Evolutionary conservation across 2,113 vertebrate species (phyloP).

Genomic region (Stigmatopora nigra): DNA sequence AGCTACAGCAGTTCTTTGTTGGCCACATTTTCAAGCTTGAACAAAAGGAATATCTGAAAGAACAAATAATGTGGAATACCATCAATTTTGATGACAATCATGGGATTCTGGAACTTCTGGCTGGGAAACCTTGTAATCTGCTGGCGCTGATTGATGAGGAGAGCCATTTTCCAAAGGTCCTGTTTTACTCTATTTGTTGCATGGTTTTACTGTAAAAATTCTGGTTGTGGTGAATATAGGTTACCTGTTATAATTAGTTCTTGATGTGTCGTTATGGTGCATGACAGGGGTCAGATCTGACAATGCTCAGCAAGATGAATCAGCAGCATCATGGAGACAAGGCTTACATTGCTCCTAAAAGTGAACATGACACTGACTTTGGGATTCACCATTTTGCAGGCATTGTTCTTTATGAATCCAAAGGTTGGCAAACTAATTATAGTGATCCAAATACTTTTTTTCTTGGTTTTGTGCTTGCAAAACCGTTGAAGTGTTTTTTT

Average conservation of each 20-base stretch:
- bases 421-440: slow-evolving; percentile 61
- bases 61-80: slow-evolving; percentile 97
- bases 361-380: slow-evolving; percentile 93
- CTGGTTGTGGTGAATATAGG: not conserved
- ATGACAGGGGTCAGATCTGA: slow-evolving; percentile 87
- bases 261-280: not conserved
- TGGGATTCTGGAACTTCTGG: slow-evolving; percentile 96
- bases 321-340: slow-evolving; percentile 92
- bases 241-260: not conserved
- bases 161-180: slow-evolving; percentile 95
- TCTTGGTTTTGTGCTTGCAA: not conserved
- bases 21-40: slow-evolving; percentile 96
- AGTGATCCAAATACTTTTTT: not conserved
- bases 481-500: too few species aligned
- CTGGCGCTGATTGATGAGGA: slow-evolving; percentile 98
- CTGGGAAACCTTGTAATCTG: slow-evolving; percentile 98
- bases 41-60: slow-evolving; percentile 96
- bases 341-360: slow-evolving; percentile 92
- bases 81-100: slow-evolving; percentile 99
- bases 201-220: not conserved
- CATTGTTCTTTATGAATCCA: slow-evolving; percentile 88
- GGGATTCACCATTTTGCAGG: slow-evolving; percentile 97
- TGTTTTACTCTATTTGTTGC: not conserved
- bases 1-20: slow-evolving; percentile 98
- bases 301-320: slow-evolving; percentile 94